phyloP scores from a whole-genome alignment of 2,888 invertebrate species.

The Neocrepidodera transversa region DNA sequence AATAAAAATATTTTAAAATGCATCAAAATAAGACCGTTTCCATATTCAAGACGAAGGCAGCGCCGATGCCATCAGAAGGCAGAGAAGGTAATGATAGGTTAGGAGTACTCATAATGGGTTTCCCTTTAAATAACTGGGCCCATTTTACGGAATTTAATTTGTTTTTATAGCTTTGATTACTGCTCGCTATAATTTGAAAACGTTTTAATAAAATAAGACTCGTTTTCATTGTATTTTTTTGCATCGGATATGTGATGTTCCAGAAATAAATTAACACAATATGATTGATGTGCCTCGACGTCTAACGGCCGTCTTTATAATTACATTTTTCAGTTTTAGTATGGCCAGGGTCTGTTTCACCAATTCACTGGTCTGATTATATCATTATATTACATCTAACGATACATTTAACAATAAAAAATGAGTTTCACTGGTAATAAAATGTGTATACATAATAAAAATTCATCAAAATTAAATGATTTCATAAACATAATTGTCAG shows the following conservation, averaged over 20 bases:
- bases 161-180: conserved; percentile 64
- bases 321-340: conserved; percentile 43
- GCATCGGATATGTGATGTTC: conserved; percentile 36
- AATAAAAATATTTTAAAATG: conserved; percentile 57
- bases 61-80: conserved; percentile 53
- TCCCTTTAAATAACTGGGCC: conserved; percentile 59
- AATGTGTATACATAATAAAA: too few relatives aligned
- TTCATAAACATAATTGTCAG: too few relatives aligned
- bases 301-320: conserved; percentile 45
- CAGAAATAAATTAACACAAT: conserved; percentile 45
- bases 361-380: not conserved
- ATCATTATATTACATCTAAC: not conserved
- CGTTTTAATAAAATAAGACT: conserved; percentile 58
- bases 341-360: conserved; percentile 16
- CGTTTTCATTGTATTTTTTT: conserved; percentile 51
- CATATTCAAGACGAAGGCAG: conserved; percentile 46
- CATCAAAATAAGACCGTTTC: conserved; percentile 55
- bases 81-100: conserved; percentile 59
- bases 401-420: not conserved
- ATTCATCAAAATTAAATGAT: too few relatives aligned
- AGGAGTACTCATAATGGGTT: conserved; percentile 59
- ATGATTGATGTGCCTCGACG: conserved; percentile 51
- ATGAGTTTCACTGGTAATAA: too few relatives aligned
- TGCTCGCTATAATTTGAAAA: conserved; percentile 60
- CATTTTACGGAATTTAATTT: conserved; percentile 62